phyloP scores from a whole-genome alignment of 37 sponge, comb jelly and placozoan species.

The Agelas oroides region DNA sequence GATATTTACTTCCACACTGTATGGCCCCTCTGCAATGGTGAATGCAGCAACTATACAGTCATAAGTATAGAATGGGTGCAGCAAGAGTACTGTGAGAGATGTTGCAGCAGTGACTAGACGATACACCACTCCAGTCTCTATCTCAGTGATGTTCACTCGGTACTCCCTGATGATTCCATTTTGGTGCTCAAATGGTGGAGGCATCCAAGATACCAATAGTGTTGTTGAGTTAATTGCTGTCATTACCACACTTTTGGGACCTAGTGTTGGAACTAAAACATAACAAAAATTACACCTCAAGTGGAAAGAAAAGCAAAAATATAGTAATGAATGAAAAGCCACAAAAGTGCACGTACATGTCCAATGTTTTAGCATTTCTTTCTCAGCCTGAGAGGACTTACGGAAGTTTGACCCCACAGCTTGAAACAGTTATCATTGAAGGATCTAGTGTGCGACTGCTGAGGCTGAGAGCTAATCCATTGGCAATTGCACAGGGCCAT shows the following conservation, averaged over 20 bases:
- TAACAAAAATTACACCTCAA: background rate
- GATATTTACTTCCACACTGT: constrained; percentile 1
- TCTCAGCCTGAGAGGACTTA: no score
- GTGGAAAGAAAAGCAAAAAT: no score
- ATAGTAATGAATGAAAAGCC: no score
- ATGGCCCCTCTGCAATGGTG: constrained; percentile 53
- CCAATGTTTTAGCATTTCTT: no score
- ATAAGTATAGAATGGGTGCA: constrained; percentile 67
- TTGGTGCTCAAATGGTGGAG: constrained; percentile 5
- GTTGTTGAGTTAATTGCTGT: background rate
- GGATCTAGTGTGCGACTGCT: no score
- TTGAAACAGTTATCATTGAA: no score
- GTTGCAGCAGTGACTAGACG: background rate
- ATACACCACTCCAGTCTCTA: background rate
- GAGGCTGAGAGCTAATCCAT: no score
- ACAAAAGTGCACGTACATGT: no score
- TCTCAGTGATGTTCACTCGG: constrained; percentile 3
- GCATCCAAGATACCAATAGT: constrained; percentile 11
- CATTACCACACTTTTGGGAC: constrained; percentile 21
- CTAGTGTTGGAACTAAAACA: constrained; percentile 23
- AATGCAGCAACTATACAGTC: constrained; percentile 29
- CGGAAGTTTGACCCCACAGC: no score
- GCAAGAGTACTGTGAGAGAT: constrained; percentile 1
- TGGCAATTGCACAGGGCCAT: no score
- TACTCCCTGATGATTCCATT: constrained; percentile 54